Base-by-base conservation (phyloP, 2,888 invertebrate species). In the Lypha dubia region DNA sequence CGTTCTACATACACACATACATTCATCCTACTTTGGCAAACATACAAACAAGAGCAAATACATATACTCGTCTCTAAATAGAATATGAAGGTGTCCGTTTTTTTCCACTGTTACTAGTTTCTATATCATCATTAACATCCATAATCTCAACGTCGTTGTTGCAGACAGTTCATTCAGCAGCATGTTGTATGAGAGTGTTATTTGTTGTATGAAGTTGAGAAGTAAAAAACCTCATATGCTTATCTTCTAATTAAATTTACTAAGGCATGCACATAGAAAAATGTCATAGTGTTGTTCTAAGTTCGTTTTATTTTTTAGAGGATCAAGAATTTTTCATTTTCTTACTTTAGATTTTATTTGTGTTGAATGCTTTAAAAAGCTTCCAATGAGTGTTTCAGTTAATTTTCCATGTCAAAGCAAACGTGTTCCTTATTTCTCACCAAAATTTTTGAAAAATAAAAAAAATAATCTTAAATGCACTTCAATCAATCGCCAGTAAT, bases 61-160 rank as follows among this genome's bases (percentile, higher is more conserved):
- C 6, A 24, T 41, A 3, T 3, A 7, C 3, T 22, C 0, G 1
- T 24, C 13, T 22, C 3, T 13, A 13, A 20, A 6, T 9, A 28
- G 62, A 24, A 49, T n/a, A 62, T 22, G n/a, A 49, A 46, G 20
- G 15, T 68, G 20, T 28, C 28, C 15, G 35, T 58, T 51, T 38
- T 22, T 62, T 56, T 38, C n/a, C 15, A 58, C 11, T 35, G 51
- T 11, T 62, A 8, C 51, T 49, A 11, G 53, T 71, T 58, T 65
- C 9, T 49, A 32, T 68, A 80, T 68, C 67, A 74, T 74, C 44
- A 74, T 74, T 62, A 74, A 62, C 41, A 80, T 73, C 35, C 32
- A 68, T 68, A 80, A 74, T 51, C 41, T 62, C 35, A 17, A 44
- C 53, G 44, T 68, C 68, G 53, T 62, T 62, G 80, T 46, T 28